Evolutionary conservation across 2,888 invertebrate genomes (phyloP), one percentile per base, ranked within the genome.

Genomic region (Parapristionchus giblindavisi): DNA sequence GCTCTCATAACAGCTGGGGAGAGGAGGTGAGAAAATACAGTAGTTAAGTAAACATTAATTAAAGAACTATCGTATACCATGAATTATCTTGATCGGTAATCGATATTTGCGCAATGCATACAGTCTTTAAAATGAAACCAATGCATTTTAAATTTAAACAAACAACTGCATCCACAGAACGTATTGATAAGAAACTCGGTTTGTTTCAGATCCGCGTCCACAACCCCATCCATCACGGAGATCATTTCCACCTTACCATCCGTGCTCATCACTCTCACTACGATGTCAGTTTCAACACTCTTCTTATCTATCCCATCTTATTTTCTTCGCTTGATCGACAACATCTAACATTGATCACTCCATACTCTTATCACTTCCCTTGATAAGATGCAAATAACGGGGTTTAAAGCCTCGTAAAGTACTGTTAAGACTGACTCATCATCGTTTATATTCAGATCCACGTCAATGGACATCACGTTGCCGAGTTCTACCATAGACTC

Each of bases 401-500:
- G 17, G 11, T 43, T 8, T 14, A 43, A 43, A 17, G 8, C 8
- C 8, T 17, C 48, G 48, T 8, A 43, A 43, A 43, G 48, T 17
- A 14, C 11, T 43, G 17, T 43, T 17, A 17, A 43, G 8, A 43
- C 48, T 17, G 56, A 14, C 6, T 6, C 56, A 21, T 56, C 8
- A 21, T 6, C n/a, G 8, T 21, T 24, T 14, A 17, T 66, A 3
- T 80, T 72, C 71, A 84, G 84, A 80, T 84, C 73, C 71, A 82
- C 61, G 79, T 84, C 36, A 81, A 84, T 72, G 84, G 83, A 11
- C 77, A 80, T 61, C 80, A 82, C 60, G 70, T 84, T 60, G 83
- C 79, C 65, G 78, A 80, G 76, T 84, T 81, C 79, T 78, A 79
- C 43, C 84, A 84, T 65, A 80, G 84, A 56, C 81, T 78, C 70